These are phyloP conservation scores for Epistrophe grossulariae DNA, from an alignment of 2,888 invertebrate genomes.

Conservation along the genomic window DNA sequence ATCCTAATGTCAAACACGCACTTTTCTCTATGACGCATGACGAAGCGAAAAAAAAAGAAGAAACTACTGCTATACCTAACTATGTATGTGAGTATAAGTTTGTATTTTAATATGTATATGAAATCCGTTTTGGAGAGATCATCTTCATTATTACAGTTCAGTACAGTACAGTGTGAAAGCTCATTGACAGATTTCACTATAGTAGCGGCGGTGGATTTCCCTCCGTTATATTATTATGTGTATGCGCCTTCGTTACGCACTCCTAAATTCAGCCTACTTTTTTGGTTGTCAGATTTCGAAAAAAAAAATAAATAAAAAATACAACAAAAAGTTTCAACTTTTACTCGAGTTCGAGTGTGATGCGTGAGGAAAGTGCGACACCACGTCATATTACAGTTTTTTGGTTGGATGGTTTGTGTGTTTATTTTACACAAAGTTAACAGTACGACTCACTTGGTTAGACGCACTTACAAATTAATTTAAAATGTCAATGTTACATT, in stretches of 20 bases:
- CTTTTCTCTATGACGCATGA: conserved; percentile 14
- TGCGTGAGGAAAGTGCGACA: conserved; percentile 62
- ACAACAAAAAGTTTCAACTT: conserved; percentile 61
- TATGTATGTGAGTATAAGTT: no score
- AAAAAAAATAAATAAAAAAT: conserved; percentile 25
- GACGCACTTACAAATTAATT: neutral
- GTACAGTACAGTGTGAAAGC: conserved; percentile 15
- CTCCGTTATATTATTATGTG: conserved; percentile 4
- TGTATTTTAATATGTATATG: neutral
- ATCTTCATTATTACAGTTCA: neutral
- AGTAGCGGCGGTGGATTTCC: conserved; percentile 11
- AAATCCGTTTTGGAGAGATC: conserved; percentile 28
- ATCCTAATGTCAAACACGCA: conserved; percentile 16
- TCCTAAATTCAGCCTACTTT: conserved; percentile 72
- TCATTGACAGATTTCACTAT: conserved; percentile 45
- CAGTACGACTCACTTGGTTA: conserved; percentile 1
- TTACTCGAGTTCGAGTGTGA: conserved; percentile 48
- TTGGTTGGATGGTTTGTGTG: conserved; percentile 19
- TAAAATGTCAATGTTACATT: neutral
- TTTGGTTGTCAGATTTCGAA: conserved; percentile 67
- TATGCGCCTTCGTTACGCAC: conserved; percentile 62
- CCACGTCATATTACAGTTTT: neutral
- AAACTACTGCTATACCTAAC: conserved; percentile 2
- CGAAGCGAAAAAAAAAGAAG: neutral
- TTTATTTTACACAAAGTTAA: neutral